Percentiles rank a stretch among this genome's conserved stretches.
Conservation (phyloP, 2,797 vertebrate species). For the Propithecus deckenii region DNA sequence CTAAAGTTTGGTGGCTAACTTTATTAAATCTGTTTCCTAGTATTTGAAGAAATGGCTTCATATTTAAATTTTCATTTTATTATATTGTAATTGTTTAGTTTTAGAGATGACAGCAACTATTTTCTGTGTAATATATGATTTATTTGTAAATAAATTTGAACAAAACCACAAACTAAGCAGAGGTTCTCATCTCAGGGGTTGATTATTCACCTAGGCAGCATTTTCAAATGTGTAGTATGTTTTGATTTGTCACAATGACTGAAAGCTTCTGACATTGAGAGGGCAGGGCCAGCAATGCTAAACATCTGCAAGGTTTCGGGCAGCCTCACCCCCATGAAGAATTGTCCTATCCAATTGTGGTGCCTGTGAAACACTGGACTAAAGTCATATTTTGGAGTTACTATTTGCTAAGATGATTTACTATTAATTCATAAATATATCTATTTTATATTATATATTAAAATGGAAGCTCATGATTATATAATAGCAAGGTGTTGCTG, state of each 20-base stretch:
- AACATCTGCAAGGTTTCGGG: not conserved
- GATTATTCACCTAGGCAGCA: not conserved
- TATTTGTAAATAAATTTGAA: constrained; percentile 40
- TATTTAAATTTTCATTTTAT: not conserved
- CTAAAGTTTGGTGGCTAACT: not conserved
- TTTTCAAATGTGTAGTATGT: not conserved
- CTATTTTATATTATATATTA: not conserved
- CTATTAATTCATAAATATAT: not conserved
- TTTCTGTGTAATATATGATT: not conserved
- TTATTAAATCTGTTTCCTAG: not conserved
- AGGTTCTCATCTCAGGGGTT: not conserved
- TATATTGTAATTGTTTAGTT: not conserved
- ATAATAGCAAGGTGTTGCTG: not conserved
- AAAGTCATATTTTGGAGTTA: constrained; percentile 16
- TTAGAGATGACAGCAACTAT: not conserved
- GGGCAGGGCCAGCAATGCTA: not conserved
- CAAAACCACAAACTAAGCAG: not conserved
- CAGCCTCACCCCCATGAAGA: not conserved
- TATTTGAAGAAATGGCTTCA: not conserved
- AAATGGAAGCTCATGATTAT: not conserved
- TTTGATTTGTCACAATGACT: not conserved
- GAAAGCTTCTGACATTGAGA: not conserved
- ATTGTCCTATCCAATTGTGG: not conserved
- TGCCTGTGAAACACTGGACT: not conserved
- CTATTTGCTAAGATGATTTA: not conserved